These are phyloP conservation scores for Pseudochirops cupreus DNA, from an alignment of 2,797 vertebrate genomes.

Conservation along the genomic window DNA sequence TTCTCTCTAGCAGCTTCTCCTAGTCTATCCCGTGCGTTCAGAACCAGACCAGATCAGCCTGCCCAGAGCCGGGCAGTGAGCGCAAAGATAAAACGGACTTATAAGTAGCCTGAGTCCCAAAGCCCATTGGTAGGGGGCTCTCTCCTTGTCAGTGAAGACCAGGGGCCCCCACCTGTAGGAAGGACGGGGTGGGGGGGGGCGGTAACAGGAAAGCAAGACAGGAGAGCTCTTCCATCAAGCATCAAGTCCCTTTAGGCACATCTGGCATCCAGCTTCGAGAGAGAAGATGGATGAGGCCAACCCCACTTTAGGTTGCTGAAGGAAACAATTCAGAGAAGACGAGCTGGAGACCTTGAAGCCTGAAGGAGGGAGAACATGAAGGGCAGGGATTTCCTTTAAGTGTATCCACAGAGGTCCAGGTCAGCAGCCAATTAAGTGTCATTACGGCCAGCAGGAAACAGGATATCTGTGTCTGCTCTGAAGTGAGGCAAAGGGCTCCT, in stretches of 20 bases:
- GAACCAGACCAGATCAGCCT: not conserved
- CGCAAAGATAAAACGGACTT: not conserved
- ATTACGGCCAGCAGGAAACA: not conserved
- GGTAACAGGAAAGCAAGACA: not conserved
- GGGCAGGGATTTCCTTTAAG: not conserved
- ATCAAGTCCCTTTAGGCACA: not conserved
- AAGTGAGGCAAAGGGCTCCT: not conserved
- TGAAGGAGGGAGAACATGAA: not conserved
- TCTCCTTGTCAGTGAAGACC: not conserved
- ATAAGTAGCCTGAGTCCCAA: not conserved
- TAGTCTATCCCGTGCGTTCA: not conserved
- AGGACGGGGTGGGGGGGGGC: not conserved
- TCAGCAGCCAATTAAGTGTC: not conserved
- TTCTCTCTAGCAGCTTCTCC: not conserved
- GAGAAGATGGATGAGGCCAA: not conserved
- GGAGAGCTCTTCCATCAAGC: not conserved
- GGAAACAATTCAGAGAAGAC: not conserved
- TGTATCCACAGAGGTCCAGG: not conserved
- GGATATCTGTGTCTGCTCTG: not conserved
- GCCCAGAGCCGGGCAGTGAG: not conserved
- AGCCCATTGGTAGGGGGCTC: not conserved
- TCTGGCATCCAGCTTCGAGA: not conserved
- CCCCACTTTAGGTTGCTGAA: not conserved
- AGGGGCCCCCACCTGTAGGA: too few relatives aligned
- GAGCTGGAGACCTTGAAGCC: not conserved